Percentiles rank a stretch among this genome's conserved stretches.
Evolutionary conservation across 1,140 invertebrate genomes (phyloP).

Genomic region (Eupristina koningsbergeri): DNA sequence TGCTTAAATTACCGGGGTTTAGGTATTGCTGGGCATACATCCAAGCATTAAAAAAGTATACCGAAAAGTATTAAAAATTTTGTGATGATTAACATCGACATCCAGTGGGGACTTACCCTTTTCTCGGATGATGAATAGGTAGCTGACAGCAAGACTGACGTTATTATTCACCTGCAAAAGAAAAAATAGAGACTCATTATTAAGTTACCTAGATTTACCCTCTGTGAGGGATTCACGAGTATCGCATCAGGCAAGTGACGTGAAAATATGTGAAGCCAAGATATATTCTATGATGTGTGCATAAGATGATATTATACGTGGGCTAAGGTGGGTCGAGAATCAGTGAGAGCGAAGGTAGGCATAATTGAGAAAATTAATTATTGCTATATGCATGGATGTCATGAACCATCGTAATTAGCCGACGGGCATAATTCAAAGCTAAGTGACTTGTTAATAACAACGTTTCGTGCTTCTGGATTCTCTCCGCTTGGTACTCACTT

Average conservation of each 20-base stretch:
- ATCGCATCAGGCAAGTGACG: not conserved
- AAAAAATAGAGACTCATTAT: slow-evolving; percentile 23
- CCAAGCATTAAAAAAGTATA: too few species aligned
- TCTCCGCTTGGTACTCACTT: not conserved
- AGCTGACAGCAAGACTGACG: slow-evolving; percentile 41
- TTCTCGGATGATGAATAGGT: slow-evolving; percentile 27
- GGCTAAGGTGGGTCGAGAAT: not conserved
- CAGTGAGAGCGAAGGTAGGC: slow-evolving; percentile 49
- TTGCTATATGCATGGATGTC: slow-evolving; percentile 65
- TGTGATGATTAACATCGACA: too few species aligned
- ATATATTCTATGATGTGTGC: not conserved
- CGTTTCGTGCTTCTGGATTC: slow-evolving; percentile 55
- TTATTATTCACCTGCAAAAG: slow-evolving; percentile 66
- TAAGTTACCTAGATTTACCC: slow-evolving; percentile 1
- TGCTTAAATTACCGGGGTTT: too few species aligned
- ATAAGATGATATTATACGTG: not conserved
- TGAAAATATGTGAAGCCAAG: not conserved
- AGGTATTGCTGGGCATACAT: too few species aligned
- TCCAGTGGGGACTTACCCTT: slow-evolving; percentile 18
- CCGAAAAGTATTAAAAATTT: too few species aligned
- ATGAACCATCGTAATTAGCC: slow-evolving; percentile 68
- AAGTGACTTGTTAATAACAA: slow-evolving; percentile 68
- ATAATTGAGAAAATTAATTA: slow-evolving; percentile 73
- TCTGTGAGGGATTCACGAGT: not conserved
- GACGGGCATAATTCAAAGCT: slow-evolving; percentile 68